Base-by-base conservation (phyloP, 2,888 invertebrate genomes). In the Nebria brevicollis region DNA sequence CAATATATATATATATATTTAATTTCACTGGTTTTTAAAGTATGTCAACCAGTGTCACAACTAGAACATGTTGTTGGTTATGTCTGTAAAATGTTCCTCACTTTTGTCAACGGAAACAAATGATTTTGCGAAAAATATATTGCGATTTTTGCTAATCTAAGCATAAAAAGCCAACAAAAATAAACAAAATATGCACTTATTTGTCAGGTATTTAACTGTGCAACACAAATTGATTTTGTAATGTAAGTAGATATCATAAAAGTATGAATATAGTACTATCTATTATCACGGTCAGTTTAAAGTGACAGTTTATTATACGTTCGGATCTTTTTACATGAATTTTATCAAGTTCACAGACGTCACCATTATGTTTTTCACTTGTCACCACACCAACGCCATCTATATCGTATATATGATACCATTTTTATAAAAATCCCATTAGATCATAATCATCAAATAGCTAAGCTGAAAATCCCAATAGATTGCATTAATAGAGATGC, bases 301-400 rank as follows among this genome's bases (percentile, higher is more conserved):
- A 73, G 10, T 79, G 79, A 75, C 79, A 79, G 75, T 74, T 74
- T 79, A 74, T 13, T 54, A 54, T 65, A 74, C 75, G 68, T 75
- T 79, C 73, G 73, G 73, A 79, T 74, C 66, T 66, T 75, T 72
- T 70, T 26, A 79, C 79, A 75, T 43, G 20, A 75, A 78, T 78
- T 34, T 79, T 79, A 66, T 74, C 75, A 75, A 78, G 73, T 72
- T 77, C 34, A 79, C 70, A 75, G 75, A 79, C 79, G 79, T 79
- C 79, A 79, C 79, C 74, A 74, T 34, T 73, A 25, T 26, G 42
- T 42, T 41, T 42, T 26, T 41, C 26, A 73, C 3, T 73, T 41
- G 42, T n/a, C 66, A 25, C 20, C 5, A 20, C 34, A 70, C 15
- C 25, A 25, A 70, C 11, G 20, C 25, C 34, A 70, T 26, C 70